These are phyloP conservation scores for Rhagonycha fulva DNA, from an alignment of 2,888 invertebrate species.

Conservation along the genomic window DNA sequence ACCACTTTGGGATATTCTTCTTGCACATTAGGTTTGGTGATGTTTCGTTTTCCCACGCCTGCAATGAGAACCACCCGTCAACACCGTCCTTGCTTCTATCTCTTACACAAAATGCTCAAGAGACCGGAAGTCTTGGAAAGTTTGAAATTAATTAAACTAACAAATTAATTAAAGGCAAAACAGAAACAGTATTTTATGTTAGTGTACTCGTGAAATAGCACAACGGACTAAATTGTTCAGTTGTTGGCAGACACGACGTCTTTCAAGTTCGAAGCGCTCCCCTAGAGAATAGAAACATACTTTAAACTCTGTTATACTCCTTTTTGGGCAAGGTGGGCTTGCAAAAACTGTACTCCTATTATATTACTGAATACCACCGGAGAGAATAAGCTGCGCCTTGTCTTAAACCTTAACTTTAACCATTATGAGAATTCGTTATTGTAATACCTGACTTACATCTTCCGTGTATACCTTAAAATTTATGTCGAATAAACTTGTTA, in stretches of 20 bases:
- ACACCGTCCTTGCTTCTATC: slow-evolving; percentile 34
- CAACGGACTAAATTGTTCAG: slow-evolving; percentile 36
- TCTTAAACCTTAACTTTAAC: slow-evolving; percentile 53
- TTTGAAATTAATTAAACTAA: slow-evolving; percentile 21
- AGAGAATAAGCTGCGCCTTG: slow-evolving; percentile 51
- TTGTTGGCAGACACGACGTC: slow-evolving; percentile 40
- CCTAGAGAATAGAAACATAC: slow-evolving; percentile 48
- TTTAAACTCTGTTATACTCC: slow-evolving; percentile 45
- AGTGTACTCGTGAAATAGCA: slow-evolving; percentile 27
- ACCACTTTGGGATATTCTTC: slow-evolving; percentile 52
- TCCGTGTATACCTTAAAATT: slow-evolving; percentile 45
- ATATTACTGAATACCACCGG: slow-evolving; percentile 51
- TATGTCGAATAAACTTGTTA: slow-evolving; percentile 46
- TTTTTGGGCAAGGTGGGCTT: slow-evolving; percentile 44
- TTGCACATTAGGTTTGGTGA: slow-evolving; percentile 49
- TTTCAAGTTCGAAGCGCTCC: slow-evolving; percentile 42
- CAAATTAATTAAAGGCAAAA: slow-evolving; percentile 33
- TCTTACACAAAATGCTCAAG: slow-evolving; percentile 19
- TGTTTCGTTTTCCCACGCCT: slow-evolving; percentile 53
- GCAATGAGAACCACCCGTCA: slow-evolving; percentile 51
- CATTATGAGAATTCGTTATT: slow-evolving; percentile 52
- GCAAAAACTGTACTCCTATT: slow-evolving; percentile 51
- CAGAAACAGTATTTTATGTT: slow-evolving; percentile 27
- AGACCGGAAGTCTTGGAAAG: slow-evolving; percentile 20
- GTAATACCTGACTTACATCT: slow-evolving; percentile 51